Evolutionary conservation across 1,140 invertebrate species (phyloP), one percentile per base, ranked within the genome.

Genomic region (Drosophila miranda): DNA sequence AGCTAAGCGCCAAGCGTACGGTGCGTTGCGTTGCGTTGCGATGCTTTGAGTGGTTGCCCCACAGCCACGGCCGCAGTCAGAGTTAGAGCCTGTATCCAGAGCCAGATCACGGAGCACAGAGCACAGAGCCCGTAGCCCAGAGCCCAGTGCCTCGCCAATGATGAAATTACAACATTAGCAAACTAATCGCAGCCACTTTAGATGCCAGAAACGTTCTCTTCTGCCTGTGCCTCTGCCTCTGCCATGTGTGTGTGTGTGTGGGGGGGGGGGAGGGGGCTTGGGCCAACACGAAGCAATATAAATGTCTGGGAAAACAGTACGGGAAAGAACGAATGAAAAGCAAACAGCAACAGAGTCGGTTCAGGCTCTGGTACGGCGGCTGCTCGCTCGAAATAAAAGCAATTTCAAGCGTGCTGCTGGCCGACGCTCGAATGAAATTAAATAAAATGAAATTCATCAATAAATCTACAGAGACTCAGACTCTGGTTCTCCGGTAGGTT

Each of bases 101-200:
- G 30, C 38, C 14, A 3, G 46, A 19, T 5, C 23, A 0, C 30
- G 1, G 30, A 3, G 9, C 43, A 16, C 30, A 26, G 7, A 1
- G 9, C 43, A 16, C 14, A 6, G 46, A 19, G 28, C 16, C 23
- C 23, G 0, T 0, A 23, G 23, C 23, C 3, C 30, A 11, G 30
- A 3, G 9, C 43, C 30, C 30, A 34, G 7, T 45, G 53, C 54
- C 50, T 28, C 57, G 50, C 44, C 82, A 78, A 87, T 87, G 82
- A 87, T 87, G 82, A 87, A 87, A 87, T 87, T 87, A 87, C 78
- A 87, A 87, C 82, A 87, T 87, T 87, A 87, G 78, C 82, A 87
- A 87, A 87, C 82, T 87, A 87, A 87, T 87, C 82, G 82, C 78
- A 87, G 74, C 82, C 82, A 87, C 82, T 87, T 87, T 87, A 87